A percentile compares a stretch with the other conserved stretches of the same genome.
Conservation (phyloP, 2,113 vertebrate species). For the Lepidothrix coronata region DNA sequence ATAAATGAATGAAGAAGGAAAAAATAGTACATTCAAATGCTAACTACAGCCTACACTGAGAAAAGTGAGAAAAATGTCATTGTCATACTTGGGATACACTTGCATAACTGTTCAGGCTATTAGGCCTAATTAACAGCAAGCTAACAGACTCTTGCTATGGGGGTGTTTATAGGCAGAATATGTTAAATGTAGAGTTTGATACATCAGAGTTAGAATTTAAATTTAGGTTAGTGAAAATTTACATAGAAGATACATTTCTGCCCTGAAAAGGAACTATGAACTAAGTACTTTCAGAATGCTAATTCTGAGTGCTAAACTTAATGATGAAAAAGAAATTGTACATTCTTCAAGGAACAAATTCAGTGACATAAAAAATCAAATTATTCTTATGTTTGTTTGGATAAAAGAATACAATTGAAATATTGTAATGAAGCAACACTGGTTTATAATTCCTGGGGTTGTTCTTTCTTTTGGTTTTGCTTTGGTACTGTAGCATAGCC, state of each 20-base stretch:
- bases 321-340: neutral
- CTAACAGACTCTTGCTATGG: neutral
- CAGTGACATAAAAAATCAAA: neutral
- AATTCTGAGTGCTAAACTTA: neutral
- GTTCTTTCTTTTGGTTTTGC: neutral
- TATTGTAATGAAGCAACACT: neutral
- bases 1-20: constrained; percentile 40
- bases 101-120: constrained; percentile 36
- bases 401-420: neutral
- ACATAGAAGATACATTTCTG: neutral
- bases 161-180: constrained; percentile 17
- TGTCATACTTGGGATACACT: neutral
- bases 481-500: neutral
- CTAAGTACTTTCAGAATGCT: neutral
- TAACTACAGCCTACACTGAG: constrained; percentile 28
- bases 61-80: constrained; percentile 34
- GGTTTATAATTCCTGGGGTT: neutral
- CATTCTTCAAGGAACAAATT: neutral
- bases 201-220: neutral
- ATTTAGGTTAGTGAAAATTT: neutral
- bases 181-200: neutral
- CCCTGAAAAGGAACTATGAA: neutral
- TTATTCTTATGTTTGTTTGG: neutral
- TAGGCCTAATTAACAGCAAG: constrained; percentile 36
- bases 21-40: constrained; percentile 41